Evolutionary conservation across 2,113 vertebrate species (phyloP).

Genomic region (Xyrauchen texanus): DNA sequence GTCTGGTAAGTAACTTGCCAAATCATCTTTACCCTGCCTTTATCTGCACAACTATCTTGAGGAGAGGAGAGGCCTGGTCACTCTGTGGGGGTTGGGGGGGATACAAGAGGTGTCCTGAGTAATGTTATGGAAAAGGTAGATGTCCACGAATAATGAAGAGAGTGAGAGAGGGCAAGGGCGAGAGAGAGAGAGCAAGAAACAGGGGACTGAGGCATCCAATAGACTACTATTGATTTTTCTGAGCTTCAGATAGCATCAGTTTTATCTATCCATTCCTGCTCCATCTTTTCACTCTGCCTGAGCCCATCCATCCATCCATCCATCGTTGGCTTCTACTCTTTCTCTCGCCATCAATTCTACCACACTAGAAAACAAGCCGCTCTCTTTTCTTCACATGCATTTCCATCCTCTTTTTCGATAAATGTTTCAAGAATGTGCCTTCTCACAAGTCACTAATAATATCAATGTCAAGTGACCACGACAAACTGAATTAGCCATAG

Average conservation of each 20-base stretch:
- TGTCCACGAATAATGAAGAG: conserved; percentile 12
- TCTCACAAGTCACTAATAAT: background rate
- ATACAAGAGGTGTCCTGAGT: conserved; percentile 11
- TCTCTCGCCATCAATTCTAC: background rate
- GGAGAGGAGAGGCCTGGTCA: conserved; percentile 1
- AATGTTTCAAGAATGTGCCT: background rate
- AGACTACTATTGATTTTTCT: conserved; percentile 58
- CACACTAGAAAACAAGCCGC: background rate
- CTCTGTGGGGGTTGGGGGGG: conserved; percentile 18
- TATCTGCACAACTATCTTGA: background rate
- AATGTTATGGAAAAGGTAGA: conserved; percentile 18
- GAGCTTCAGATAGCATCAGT: conserved; percentile 53
- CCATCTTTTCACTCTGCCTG: background rate
- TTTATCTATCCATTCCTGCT: conserved; percentile 49
- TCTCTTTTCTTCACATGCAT: too few species aligned
- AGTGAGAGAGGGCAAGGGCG: background rate
- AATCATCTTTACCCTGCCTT: too few species aligned
- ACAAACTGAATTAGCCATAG: too few species aligned
- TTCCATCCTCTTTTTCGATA: background rate
- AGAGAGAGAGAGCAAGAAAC: too few species aligned
- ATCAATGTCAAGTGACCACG: too few species aligned
- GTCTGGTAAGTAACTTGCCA: too few species aligned
- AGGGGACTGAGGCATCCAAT: conserved; percentile 33
- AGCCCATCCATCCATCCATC: conserved; percentile 19
- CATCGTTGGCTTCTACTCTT: background rate